Conservation (phyloP, 2,888 invertebrate species). For the Conomelus anceps region DNA sequence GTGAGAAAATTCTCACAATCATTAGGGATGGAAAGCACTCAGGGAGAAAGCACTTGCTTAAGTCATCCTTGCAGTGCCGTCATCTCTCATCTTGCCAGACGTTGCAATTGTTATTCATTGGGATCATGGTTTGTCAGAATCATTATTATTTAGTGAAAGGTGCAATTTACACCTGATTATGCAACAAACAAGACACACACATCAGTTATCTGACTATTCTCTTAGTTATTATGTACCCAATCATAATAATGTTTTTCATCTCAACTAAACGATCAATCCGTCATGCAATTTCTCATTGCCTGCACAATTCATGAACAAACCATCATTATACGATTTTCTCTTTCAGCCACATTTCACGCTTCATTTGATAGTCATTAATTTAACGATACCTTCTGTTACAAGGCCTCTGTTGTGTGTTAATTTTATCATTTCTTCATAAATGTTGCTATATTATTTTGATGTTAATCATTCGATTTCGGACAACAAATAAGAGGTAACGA, state of each 20-base stretch:
- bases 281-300: neutral
- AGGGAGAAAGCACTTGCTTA: neutral
- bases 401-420: no score
- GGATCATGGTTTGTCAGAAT: neutral
- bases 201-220: neutral
- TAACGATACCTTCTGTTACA: neutral
- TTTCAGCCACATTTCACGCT: neutral
- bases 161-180: neutral
- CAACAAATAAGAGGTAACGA: no score
- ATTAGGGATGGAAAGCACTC: neutral
- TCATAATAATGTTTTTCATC: neutral
- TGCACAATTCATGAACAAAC: neutral
- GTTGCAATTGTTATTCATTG: neutral
- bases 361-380: neutral
- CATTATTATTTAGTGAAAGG: neutral
- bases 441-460: no score
- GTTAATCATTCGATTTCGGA: no score
- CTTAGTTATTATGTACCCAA: neutral
- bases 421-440: no score
- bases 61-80: neutral
- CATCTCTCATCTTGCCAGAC: neutral
- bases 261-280: neutral
- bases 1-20: neutral
- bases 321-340: neutral
- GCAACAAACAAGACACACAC: neutral